phyloP scores from a whole-genome alignment of 2,797 vertebrate species.

The Leptodactylus fallax region DNA sequence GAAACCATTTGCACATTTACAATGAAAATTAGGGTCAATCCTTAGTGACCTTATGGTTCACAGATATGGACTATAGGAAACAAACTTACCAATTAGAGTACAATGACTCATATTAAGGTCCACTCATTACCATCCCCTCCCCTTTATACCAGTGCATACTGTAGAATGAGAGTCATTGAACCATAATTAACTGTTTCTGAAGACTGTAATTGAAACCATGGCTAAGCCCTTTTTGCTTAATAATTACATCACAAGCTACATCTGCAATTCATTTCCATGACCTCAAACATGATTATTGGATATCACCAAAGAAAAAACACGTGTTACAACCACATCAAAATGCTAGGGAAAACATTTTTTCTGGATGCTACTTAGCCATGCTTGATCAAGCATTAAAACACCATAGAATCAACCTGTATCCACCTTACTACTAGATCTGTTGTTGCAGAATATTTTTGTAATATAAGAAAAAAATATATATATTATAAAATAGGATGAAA shows the following conservation, averaged over 20 bases:
- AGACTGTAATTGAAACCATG: conserved; percentile 62
- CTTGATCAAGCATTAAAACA: conserved; percentile 31
- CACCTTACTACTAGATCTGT: background rate
- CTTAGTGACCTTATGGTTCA: conserved; percentile 44
- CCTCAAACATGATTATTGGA: conserved; percentile 60
- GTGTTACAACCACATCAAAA: conserved; percentile 54
- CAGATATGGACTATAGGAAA: conserved; percentile 48
- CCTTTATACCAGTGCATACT: conserved; percentile 39
- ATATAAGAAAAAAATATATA: background rate
- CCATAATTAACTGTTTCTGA: conserved; percentile 63
- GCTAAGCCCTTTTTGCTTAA: conserved; percentile 52
- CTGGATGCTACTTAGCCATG: conserved; percentile 51
- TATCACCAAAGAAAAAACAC: conserved; percentile 54
- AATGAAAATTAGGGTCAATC: conserved; percentile 34
- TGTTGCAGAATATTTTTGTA: background rate
- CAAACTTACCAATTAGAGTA: conserved; percentile 54
- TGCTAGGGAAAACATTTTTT: conserved; percentile 34
- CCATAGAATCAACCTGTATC: background rate
- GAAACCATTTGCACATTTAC: conserved; percentile 19
- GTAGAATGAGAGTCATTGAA: conserved; percentile 59
- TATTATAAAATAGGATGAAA: background rate
- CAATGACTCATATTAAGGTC: conserved; percentile 52
- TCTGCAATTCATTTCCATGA: conserved; percentile 62
- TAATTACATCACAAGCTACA: conserved; percentile 60
- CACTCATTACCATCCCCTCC: conserved; percentile 42